phyloP scores from a whole-genome alignment of 2,113 vertebrate genomes.

The Labeo catla region DNA sequence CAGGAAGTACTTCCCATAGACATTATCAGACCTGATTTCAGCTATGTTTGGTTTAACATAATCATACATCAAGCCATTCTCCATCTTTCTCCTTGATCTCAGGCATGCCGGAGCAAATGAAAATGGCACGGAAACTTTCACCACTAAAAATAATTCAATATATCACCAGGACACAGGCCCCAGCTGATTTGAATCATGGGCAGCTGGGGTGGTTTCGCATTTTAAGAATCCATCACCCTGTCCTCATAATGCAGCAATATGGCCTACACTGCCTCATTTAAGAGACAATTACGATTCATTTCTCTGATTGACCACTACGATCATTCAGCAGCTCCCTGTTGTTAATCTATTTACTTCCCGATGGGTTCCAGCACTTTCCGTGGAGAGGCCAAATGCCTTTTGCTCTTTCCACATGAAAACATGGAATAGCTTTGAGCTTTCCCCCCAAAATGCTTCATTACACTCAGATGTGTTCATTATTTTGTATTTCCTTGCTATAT shows the following conservation, averaged over 20 bases:
- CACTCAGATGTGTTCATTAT: conserved; percentile 29
- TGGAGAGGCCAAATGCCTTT: conserved; percentile 48
- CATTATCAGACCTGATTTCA: conserved; percentile 55
- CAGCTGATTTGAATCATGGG: conserved; percentile 58
- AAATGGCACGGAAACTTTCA: conserved; percentile 52
- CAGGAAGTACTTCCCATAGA: conserved; percentile 49
- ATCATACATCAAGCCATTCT: conserved; percentile 53
- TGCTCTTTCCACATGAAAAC: conserved; percentile 15
- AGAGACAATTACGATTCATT: conserved; percentile 59
- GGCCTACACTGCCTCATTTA: conserved; percentile 58
- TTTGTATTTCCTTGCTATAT: neutral
- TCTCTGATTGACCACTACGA: conserved; percentile 69
- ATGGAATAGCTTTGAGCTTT: conserved; percentile 39
- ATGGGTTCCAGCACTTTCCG: conserved; percentile 63
- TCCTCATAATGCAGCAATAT: conserved; percentile 58
- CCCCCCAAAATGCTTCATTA: conserved; percentile 36
- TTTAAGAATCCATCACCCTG: conserved; percentile 53
- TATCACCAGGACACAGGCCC: conserved; percentile 46
- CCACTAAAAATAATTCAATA: conserved; percentile 56
- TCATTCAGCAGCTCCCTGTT: conserved; percentile 64
- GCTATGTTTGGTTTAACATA: conserved; percentile 48
- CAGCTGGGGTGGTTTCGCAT: conserved; percentile 53
- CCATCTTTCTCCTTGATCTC: conserved; percentile 48
- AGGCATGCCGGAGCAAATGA: conserved; percentile 39
- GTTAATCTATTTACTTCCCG: conserved; percentile 64